A percentile compares a stretch with the other conserved stretches of the same genome.
phyloP scores from a whole-genome alignment of 2,888 invertebrate species.

The Volucella zonaria region DNA sequence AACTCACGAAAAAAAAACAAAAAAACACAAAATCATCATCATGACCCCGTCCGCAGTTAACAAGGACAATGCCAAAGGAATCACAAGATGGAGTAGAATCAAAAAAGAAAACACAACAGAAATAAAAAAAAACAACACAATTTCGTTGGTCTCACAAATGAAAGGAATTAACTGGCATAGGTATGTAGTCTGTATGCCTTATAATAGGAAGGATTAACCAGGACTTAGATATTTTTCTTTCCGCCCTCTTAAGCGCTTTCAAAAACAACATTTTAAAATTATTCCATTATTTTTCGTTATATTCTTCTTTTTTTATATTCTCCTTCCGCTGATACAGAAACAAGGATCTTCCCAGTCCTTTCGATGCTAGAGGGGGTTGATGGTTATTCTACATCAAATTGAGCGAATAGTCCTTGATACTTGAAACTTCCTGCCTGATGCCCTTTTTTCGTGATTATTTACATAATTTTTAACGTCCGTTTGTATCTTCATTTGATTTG shows the following conservation, averaged over 20 bases:
- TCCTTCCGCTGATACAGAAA: conserved; percentile 45
- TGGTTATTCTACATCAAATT: conserved; percentile 54
- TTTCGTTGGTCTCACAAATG: conserved; percentile 47
- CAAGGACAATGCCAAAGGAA: conserved; percentile 23
- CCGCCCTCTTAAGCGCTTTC: conserved; percentile 49
- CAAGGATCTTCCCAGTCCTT: conserved; percentile 19
- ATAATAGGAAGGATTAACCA: conserved; percentile 72
- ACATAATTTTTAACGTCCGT: conserved; percentile 70
- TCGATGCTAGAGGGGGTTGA: conserved; percentile 10
- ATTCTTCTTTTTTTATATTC: conserved; percentile 75
- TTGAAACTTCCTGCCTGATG: too few species aligned
- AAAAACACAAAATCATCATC: conserved; percentile 49
- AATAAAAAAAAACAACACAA: conserved; percentile 49
- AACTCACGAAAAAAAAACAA: conserved; percentile 28
- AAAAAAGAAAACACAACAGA: not conserved
- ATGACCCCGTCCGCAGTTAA: conserved; percentile 7
- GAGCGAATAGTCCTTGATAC: conserved; percentile 66
- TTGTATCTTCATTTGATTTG: conserved; percentile 63
- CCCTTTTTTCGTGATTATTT: conserved; percentile 63
- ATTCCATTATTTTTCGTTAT: conserved; percentile 80
- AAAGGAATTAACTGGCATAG: conserved; percentile 62
- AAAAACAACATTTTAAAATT: conserved; percentile 78
- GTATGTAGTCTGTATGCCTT: conserved; percentile 35
- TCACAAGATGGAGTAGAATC: not conserved
- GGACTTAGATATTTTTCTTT: conserved; percentile 72